Evolutionary conservation across 2,113 vertebrate species (phyloP).

Genomic region (Cercocebus atys): DNA sequence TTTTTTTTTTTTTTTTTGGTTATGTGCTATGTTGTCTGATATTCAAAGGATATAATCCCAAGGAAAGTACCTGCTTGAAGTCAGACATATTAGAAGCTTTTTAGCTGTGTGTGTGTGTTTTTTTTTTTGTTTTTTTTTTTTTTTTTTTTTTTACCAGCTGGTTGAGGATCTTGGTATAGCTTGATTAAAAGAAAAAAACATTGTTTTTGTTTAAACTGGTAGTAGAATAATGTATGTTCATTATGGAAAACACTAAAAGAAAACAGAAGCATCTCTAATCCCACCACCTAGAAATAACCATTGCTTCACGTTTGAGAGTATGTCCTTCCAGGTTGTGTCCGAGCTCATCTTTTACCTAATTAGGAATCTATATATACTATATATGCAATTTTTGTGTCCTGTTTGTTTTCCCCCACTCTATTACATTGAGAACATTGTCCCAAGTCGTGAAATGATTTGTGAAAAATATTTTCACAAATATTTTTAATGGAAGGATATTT

Average conservation of each 20-base stretch:
- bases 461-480: background rate
- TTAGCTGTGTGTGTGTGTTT: background rate
- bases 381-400: background rate
- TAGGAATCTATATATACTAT: background rate
- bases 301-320: constrained; percentile 42
- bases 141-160: background rate
- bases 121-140: background rate
- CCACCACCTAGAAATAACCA: constrained; percentile 16
- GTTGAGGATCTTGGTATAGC: background rate
- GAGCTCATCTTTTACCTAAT: constrained; percentile 41
- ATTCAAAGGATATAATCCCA: background rate
- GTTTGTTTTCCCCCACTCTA: background rate
- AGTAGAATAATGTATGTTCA: background rate
- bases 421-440: background rate
- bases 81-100: constrained; percentile 25
- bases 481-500: constrained; percentile 45
- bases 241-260: constrained; percentile 46
- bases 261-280: background rate
- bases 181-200: constrained; percentile 43
- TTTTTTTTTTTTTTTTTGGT: constrained; percentile 14
- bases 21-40: constrained; percentile 27
- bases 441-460: constrained; percentile 15
- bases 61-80: constrained; percentile 7
- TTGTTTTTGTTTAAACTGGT: constrained; percentile 35
- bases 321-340: background rate